Evolutionary conservation across 2,113 vertebrate species (phyloP), one percentile per base, ranked within the genome.

Genomic region (Eleginops maclovinus): DNA sequence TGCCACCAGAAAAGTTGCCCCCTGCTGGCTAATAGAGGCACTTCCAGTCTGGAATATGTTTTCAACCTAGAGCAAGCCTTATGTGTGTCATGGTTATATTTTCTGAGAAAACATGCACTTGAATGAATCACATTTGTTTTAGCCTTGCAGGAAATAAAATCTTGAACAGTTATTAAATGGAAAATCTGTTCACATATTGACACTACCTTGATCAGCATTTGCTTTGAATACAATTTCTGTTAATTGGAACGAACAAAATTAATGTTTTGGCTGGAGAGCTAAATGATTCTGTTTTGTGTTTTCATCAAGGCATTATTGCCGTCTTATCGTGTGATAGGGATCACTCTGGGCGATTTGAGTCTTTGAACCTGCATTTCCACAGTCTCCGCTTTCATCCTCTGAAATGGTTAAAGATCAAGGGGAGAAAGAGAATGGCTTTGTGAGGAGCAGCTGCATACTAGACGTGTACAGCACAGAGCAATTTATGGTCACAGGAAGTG

Each of bases 401-500:
- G 63, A 79, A 83, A 80, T 58, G 71, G 82, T 83, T 80, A 61
- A 82, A 87, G 72, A 81, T 89, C 85, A 87, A 88, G 70, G 66
- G 68, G 55, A 43, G 31, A 2, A 17, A 46, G 19, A 62, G 72
- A 77, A 77, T 28, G 61, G 41, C 36, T 71, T 28, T 24, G 19
- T n/a, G 14, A 17, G 2, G 24, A 58, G 19, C 28, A 19, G 41
- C 59, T 47, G 50, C 66, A 64, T 47, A 36, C 58, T 54, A 26
- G 50, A 69, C 15, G 13, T 4, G n/a, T 24, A 47, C 14, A 49
- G 66, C 72, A 61, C 72, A 79, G 70, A 82, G 61, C 75, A 75
- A 66, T 65, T 28, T 40, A 31, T 74, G 74, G 73, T 78, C 28
- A n/a, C 2, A 4, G 19, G 50, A 46, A 54, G 75, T 64, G 47